These are phyloP conservation scores for Zaprionus lachaisei DNA, from an alignment of 1,140 invertebrate species.

Conservation along the genomic window DNA sequence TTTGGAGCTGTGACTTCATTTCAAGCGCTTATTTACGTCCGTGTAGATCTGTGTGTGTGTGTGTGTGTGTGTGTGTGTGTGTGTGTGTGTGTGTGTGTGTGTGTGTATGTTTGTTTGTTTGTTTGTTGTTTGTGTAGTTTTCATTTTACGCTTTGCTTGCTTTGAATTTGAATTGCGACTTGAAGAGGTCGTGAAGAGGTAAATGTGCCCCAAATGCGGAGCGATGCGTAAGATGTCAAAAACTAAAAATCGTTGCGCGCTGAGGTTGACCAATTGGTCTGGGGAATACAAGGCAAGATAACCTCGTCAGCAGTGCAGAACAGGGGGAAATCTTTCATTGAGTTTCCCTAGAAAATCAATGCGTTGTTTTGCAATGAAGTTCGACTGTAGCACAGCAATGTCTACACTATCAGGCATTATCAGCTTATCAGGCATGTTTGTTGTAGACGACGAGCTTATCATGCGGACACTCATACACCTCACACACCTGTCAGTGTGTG, in stretches of 20 bases:
- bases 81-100: constrained; percentile 37
- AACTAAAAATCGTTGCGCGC: constrained; percentile 28
- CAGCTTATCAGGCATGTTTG: constrained; percentile 14
- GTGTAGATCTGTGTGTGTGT: constrained; percentile 26
- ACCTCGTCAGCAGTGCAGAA: not conserved
- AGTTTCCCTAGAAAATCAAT: not conserved
- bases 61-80: constrained; percentile 25
- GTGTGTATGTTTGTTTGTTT: constrained; percentile 53
- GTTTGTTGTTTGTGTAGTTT: constrained; percentile 56
- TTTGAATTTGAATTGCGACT: constrained; percentile 41
- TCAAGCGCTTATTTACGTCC: constrained; percentile 46
- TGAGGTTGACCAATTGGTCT: constrained; percentile 34
- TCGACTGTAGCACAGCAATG: constrained; percentile 16
- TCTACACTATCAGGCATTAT: constrained; percentile 49
- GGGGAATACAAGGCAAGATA: not conserved
- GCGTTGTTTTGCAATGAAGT: not conserved
- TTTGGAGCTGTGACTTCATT: constrained; percentile 74
- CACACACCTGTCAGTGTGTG: constrained; percentile 20
- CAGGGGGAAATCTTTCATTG: not conserved
- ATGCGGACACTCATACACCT: constrained; percentile 17
- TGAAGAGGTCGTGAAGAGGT: constrained; percentile 68
- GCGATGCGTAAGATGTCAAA: constrained; percentile 59
- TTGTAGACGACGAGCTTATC: constrained; percentile 34
- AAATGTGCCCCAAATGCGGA: constrained; percentile 61
- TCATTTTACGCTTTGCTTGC: constrained; percentile 71